Evolutionary conservation across 2,888 invertebrate species (phyloP).

Genomic region (Ennomos fuscantarius): DNA sequence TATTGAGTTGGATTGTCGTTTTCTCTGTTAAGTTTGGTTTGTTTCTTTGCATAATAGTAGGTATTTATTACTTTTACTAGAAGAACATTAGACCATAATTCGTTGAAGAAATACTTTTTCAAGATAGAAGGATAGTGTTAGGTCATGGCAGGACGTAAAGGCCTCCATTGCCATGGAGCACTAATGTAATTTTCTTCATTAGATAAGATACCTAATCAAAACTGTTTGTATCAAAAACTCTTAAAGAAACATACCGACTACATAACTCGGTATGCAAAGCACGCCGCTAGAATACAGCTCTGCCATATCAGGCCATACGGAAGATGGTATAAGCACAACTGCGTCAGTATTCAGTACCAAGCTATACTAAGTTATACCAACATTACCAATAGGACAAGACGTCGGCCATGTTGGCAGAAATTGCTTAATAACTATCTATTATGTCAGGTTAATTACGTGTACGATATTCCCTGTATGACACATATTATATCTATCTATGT

Average conservation of each 20-base stretch:
- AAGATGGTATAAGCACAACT: slow-evolving; percentile 24
- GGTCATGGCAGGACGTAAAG: no score
- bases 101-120: no score
- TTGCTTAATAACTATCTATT: slow-evolving; percentile 78
- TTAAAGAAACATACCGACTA: slow-evolving; percentile 14
- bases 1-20: no score
- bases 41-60: background rate
- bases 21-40: no score
- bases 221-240: slow-evolving; percentile 17
- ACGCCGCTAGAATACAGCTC: slow-evolving; percentile 34
- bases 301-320: slow-evolving; percentile 31
- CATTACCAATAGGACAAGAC: slow-evolving; percentile 50
- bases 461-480: slow-evolving; percentile 40
- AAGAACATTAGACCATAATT: no score
- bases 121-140: no score
- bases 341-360: background rate
- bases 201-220: slow-evolving; percentile 22
- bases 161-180: no score
- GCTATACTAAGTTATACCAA: slow-evolving; percentile 1
- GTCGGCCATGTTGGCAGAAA: slow-evolving; percentile 65
- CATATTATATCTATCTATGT: slow-evolving; percentile 9
- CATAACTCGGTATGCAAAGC: slow-evolving; percentile 37
- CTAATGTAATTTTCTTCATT: no score
- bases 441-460: slow-evolving; percentile 72
- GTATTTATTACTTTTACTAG: slow-evolving; percentile 20